These are phyloP conservation scores for Rhagoletis zephyria DNA, from an alignment of 1,140 invertebrate species.

Conservation along the genomic window DNA sequence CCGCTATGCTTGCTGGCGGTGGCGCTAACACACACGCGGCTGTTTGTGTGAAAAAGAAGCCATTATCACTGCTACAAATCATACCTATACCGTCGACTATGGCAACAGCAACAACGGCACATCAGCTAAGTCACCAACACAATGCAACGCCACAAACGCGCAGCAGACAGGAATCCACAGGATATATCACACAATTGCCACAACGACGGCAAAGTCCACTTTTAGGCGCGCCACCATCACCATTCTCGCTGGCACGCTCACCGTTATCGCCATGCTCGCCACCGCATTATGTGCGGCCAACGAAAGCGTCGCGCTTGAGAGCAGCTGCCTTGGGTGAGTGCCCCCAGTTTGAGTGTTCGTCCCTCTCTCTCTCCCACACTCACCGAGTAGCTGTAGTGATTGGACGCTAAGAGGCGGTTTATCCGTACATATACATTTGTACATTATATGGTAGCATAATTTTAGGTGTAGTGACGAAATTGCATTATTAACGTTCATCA, in stretches of 20 bases:
- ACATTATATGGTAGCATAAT: constrained; percentile 10
- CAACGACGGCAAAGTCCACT: constrained; percentile 29
- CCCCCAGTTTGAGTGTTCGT: neutral
- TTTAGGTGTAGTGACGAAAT: neutral
- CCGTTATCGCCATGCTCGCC: constrained; percentile 64
- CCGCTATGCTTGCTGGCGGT: constrained; percentile 10
- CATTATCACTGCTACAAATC: constrained; percentile 65
- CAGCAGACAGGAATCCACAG: neutral
- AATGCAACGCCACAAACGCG: neutral
- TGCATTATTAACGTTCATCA: neutral
- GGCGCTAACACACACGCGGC: constrained; percentile 19
- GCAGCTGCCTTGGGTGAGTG: constrained; percentile 76
- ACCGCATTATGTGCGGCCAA: constrained; percentile 77
- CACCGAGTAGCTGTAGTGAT: neutral
- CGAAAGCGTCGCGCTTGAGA: constrained; percentile 80
- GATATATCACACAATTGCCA: neutral
- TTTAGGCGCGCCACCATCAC: constrained; percentile 11
- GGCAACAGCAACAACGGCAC: constrained; percentile 40
- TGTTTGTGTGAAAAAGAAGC: constrained; percentile 63
- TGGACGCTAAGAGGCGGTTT: neutral
- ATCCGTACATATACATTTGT: neutral
- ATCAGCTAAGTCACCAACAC: constrained; percentile 37
- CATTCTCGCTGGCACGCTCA: constrained; percentile 53
- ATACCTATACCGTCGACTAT: constrained; percentile 41
- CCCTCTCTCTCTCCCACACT: neutral